Evolutionary conservation across 2,888 invertebrate species (phyloP), one percentile per base, ranked within the genome.

Genomic region (Lasioglossum marginatum): DNA sequence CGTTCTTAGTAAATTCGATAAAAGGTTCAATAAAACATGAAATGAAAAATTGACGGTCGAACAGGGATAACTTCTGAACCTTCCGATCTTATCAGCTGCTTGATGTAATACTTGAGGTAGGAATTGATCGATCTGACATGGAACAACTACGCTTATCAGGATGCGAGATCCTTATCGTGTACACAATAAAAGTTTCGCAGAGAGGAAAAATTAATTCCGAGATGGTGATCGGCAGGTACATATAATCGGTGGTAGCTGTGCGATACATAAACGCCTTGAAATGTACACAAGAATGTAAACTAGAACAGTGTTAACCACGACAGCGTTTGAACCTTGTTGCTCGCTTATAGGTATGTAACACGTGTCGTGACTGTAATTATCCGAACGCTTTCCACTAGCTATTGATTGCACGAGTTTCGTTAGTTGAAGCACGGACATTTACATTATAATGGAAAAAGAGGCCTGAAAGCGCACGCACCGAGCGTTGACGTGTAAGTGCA

Each of bases 271-370:
- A 31, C 23, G 1, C 37, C 2, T 37, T 71, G 16, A 48, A 81
- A 78, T 48, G 37, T 12, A 70, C 63, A 63, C 77, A 60, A 45
- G 43, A 81, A 48, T n/a, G 23, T 37, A 31, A 79, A 79, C 34
- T 63, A 72, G 63, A n/a, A 63, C 70, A 70, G 31, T 37, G 57
- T 71, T 57, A 34, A 60, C 14, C 57, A 27, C 45, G 34, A 14
- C 45, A 48, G 16, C 4, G 4, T 63, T 77, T 37, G 43, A 60
- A 23, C n/a, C 37, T 45, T 45, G 27, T 81, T 57, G 14, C 52
- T 43, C 27, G 16, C n/a, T 16, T 52, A 27, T 4, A 45, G 45
- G 45, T 45, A 40, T 23, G 27, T 23, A 27, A 57, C 40, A 31
- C 27, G 8, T 63, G 48, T 6, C 16, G 66, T 60, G 27, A n/a